Percentiles rank a stretch among this genome's conserved stretches.
Evolutionary conservation across 2,797 vertebrate genomes (phyloP).

Genomic region (Melopsittacus undulatus): DNA sequence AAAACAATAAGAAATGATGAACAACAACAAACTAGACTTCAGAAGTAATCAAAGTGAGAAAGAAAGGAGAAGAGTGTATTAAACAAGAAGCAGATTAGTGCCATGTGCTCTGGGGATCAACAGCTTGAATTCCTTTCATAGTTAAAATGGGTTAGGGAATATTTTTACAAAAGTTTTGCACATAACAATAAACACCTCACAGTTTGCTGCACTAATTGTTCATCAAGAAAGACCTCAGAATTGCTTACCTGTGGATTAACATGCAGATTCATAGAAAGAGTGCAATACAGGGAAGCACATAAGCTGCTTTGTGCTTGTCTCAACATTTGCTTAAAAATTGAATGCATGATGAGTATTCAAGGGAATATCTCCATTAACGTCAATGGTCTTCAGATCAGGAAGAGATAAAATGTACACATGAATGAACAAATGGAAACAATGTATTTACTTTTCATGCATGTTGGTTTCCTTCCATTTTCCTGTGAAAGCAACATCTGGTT

Average conservation of each 20-base stretch:
- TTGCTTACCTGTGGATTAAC: background rate
- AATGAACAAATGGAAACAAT: background rate
- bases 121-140: background rate
- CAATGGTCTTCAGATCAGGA: background rate
- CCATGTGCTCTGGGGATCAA: background rate
- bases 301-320: background rate
- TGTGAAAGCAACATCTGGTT: background rate
- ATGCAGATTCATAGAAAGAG: background rate
- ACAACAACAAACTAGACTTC: conserved; percentile 8
- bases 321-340: background rate
- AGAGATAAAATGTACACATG: background rate
- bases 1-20: conserved; percentile 25
- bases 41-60: conserved; percentile 18
- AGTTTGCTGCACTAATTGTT: background rate
- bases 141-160: background rate
- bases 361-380: background rate
- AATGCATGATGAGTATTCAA: background rate
- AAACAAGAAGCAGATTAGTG: background rate
- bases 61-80: background rate
- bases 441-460: background rate
- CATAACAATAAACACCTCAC: background rate
- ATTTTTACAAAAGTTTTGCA: background rate
- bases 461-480: background rate
- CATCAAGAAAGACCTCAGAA: background rate
- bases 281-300: background rate